Evolutionary conservation across 2,113 vertebrate genomes (phyloP), one percentile per base, ranked within the genome.

Genomic region (Acanthisitta chloris): DNA sequence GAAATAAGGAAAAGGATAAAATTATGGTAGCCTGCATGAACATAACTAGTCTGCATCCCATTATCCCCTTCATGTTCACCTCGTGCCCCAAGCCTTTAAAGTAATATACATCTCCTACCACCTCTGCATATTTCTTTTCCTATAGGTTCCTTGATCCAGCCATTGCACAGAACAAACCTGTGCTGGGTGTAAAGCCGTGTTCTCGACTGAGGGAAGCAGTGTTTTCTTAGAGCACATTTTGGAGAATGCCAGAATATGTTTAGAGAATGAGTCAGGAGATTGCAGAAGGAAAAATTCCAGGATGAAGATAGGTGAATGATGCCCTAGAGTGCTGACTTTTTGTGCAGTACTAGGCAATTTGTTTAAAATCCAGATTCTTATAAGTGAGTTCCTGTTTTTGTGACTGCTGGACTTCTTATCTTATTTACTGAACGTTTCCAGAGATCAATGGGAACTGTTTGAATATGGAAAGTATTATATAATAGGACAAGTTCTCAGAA

Each of bases 201-300:
- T 88, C 12, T 92, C 26, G 78, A 43, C 49, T 48, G 69, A 90
- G 54, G 51, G 76, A 94, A 92, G 64, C 34, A 83, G 34, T 54
- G 14, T 92, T 93, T 85, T 73, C 82, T 86, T 64, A 73, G 29
- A 80, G 58, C 64, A 31, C 40, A 20, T 78, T 77, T 93, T 83
- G 88, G 71, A 93, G 88, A 38, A 65, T 92, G 67, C 76, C 67
- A 81, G 72, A 88, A 88, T 94, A 24, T 77, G 26, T 90, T 93
- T 78, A 62, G 64, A 62, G 71, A 46, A 80, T 94, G 79, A 95
- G 80, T 95, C 91, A 92, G 86, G 42, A 88, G 86, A 73, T 34
- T 86, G 90, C 86, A 92, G 76, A 86, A 90, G 82, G 92, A 81
- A 90, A 62, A 83, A 66, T 14, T 19, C 81, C 64, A 43, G 82